Base-by-base conservation (phyloP, 2,113 vertebrate species). In the Phocoena phocoena region DNA sequence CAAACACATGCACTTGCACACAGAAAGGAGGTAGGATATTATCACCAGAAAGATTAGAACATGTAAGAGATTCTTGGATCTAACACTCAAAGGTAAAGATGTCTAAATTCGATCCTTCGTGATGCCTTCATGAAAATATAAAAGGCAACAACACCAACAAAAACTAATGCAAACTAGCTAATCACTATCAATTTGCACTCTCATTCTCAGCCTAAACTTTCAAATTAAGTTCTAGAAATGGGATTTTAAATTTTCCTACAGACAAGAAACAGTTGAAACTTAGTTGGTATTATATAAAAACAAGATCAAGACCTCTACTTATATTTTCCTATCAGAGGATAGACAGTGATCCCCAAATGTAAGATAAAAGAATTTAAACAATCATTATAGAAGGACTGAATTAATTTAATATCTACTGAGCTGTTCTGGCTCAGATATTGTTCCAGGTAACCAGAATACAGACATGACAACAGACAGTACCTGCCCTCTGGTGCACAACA, bases 221-320 rank as follows among this genome's bases (percentile, higher is more conserved):
- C n/a, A 82, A 74, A 17, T 60, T 53, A 71, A 81, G 31, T 88
- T 38, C 88, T 92, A 60, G 10, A 90, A 20, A 88, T 90, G 26
- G 23, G 41, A 82, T 74, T 84, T 90, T 28, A 85, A 93, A 96
- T 83, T 68, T 94, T 38, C 80, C 38, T 71, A 82, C 15, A 87
- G 50, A 85, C 17, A 76, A 96, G 20, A 38, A 77, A 89, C 28
- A 73, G 36, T 87, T 53, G 13, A 90, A 70, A 88, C 6, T 47
- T 71, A 79, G 3, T 70, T 44, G 10, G 13, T 55, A 76, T 31
- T 26, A 63, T 10, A 88, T 55, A 84, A 38, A 71, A 94, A 85
- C 31, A 83, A 90, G 14, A 25, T 41, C 21, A 85, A 31, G 44
- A 77, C 13, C 11, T 41, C 23, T 65, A 8, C 33, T 70, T 90